Conservation (phyloP, 1,140 invertebrate genomes). For the Steinernema feltiae region DNA sequence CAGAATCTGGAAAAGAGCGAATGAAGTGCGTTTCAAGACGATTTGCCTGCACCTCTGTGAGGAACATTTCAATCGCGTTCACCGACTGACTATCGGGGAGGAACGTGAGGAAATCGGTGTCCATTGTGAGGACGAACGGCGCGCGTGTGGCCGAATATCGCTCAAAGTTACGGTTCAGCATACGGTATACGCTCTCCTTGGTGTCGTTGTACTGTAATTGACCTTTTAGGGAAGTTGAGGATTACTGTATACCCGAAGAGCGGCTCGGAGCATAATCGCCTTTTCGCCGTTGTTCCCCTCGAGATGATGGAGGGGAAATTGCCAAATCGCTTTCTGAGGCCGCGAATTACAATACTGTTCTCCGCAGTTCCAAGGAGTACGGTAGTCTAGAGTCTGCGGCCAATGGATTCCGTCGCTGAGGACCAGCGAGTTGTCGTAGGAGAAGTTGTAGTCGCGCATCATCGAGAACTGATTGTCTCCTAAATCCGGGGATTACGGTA, state of each 20-base stretch:
- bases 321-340: slow-evolving; percentile 37
- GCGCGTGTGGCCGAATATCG: slow-evolving; percentile 40
- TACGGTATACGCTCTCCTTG: slow-evolving; percentile 27
- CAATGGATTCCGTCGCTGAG: slow-evolving; percentile 44
- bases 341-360: slow-evolving; percentile 38
- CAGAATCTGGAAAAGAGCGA: slow-evolving; percentile 37
- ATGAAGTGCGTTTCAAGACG: background rate
- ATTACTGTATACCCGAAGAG: background rate
- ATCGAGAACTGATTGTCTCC: slow-evolving; percentile 45
- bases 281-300: slow-evolving; percentile 26
- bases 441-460: slow-evolving; percentile 39
- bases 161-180: slow-evolving; percentile 39
- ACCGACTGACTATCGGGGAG: slow-evolving; percentile 38
- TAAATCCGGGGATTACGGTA: slow-evolving; percentile 20
- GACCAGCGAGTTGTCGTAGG: slow-evolving; percentile 45
- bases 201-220: slow-evolving; percentile 21
- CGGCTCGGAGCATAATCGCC: slow-evolving; percentile 21
- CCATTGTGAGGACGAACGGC: slow-evolving; percentile 42
- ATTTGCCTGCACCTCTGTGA: slow-evolving; percentile 35
- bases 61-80: slow-evolving; percentile 41
- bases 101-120: slow-evolving; percentile 40
- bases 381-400: slow-evolving; percentile 47
- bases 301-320: slow-evolving; percentile 43
- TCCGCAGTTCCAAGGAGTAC: slow-evolving; percentile 40
- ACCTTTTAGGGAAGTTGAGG: slow-evolving; percentile 20